Base-by-base conservation (phyloP, 2,888 invertebrate species). In the Xiphydria camelus region DNA sequence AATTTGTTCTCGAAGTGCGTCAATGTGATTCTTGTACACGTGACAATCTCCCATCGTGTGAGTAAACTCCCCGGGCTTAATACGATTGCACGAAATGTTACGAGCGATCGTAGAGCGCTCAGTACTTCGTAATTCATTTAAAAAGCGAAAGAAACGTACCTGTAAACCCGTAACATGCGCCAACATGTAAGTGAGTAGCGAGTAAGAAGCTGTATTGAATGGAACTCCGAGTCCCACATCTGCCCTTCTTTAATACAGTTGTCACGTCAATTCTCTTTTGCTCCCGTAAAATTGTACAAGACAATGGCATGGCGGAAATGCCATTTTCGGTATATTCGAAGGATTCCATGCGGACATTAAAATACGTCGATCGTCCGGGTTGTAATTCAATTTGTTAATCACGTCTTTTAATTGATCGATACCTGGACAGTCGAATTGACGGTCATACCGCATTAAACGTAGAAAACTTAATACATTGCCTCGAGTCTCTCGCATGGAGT, bases 211-310 rank as follows among this genome's bases (percentile, higher is more conserved):
- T 61, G 99, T 94, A 76, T 98, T 98, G 75, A 98, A 98, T 7
- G 97, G 97, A 0, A 97, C 95, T n/a, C 98, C 98, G 1, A 98
- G 80, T 2, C 96, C 96, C 89, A 98, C 92, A 72, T 99, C 98
- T 4, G 94, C 98, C 61, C 96, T 96, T 54, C 98, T 82, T 76
- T 99, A 98, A 73, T 97, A 97, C 55, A 98, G 75, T 61, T 94
- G 88, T 66, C 95, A 96, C 0, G 93, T 94, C 1, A 99, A 78
- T 73, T 91, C 90, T 1, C 85, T 86, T 59, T 83, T 78, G 1
- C 86, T 83, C 0, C 98, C 96, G 78, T 90, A 94, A 78, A 99
- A 99, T 76, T 98, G 98, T 1, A 87, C 90, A 33, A 99, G 79
- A 65, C 93, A 91, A 69, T 99, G 98, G 66, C 98, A 98, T 0